phyloP scores from a whole-genome alignment of 2,888 invertebrate genomes.

The Papilio gigon region DNA sequence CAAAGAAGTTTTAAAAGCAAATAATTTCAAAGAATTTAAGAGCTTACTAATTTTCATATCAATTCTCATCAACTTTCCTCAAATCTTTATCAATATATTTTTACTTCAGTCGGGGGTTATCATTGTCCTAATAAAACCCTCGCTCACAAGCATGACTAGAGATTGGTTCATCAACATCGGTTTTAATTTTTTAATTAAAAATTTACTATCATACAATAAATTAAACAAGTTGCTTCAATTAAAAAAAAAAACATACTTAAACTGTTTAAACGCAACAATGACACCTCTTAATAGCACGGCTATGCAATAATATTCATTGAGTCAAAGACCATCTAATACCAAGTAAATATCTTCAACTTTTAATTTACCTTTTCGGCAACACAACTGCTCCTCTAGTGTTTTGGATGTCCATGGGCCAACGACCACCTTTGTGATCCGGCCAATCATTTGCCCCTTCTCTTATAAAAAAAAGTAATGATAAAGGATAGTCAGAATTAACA shows the following conservation, averaged over 20 bases:
- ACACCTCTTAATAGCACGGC: neutral
- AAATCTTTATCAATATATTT: neutral
- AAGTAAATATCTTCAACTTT: too few species aligned
- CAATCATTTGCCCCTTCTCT: too few species aligned
- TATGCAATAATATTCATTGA: neutral
- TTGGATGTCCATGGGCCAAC: too few species aligned
- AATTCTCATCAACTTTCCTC: neutral
- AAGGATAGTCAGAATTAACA: too few species aligned
- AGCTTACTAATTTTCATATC: neutral
- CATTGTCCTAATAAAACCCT: neutral
- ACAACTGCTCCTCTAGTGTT: too few species aligned
- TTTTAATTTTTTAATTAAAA: neutral
- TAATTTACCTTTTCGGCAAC: too few species aligned
- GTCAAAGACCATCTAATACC: neutral
- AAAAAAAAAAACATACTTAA: neutral
- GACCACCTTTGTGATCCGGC: too few species aligned
- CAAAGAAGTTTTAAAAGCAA: neutral
- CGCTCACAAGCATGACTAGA: neutral
- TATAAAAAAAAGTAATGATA: too few species aligned
- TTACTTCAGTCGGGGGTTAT: neutral
- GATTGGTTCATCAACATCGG: neutral
- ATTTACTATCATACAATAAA: neutral
- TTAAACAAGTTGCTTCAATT: slow-evolving; percentile 1
- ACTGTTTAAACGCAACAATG: neutral
- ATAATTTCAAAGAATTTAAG: neutral